Conservation (phyloP, 1,140 invertebrate species). For the Neomicropteryx cornuta region DNA sequence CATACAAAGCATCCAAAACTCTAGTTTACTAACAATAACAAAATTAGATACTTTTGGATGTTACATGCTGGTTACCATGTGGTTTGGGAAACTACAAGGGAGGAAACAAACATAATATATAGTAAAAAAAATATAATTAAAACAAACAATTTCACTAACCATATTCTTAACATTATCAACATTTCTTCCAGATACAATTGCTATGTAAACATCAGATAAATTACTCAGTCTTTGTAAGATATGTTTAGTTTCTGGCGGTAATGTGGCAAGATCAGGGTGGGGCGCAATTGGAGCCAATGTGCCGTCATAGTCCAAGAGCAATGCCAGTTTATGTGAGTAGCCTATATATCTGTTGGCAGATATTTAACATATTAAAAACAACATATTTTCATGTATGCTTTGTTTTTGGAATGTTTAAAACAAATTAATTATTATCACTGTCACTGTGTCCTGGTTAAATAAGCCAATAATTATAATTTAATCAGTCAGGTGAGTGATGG, state of each 20-base stretch:
- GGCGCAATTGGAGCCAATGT: slow-evolving; percentile 80
- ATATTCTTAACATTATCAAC: slow-evolving; percentile 81
- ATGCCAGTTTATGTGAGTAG: slow-evolving; percentile 70
- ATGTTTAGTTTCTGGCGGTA: slow-evolving; percentile 75
- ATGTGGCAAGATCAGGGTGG: slow-evolving; percentile 75
- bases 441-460: no score
- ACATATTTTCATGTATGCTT: background rate
- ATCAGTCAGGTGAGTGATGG: no score
- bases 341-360: slow-evolving; percentile 65
- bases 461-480: no score
- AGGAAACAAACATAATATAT: no score
- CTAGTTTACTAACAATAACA: no score
- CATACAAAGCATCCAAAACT: no score
- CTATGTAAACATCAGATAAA: slow-evolving; percentile 78
- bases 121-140: no score
- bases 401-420: background rate
- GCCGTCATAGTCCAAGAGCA: slow-evolving; percentile 83
- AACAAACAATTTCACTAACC: no score
- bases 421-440: slow-evolving; percentile 1
- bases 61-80: no score
- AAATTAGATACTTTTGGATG: no score
- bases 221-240: slow-evolving; percentile 75
- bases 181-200: slow-evolving; percentile 77
- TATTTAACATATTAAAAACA: background rate
- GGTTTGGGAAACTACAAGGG: no score